Evolutionary conservation across 2,797 vertebrate genomes (phyloP), one percentile per base, ranked within the genome.

Genomic region (Melanotaenia maccullochi): DNA sequence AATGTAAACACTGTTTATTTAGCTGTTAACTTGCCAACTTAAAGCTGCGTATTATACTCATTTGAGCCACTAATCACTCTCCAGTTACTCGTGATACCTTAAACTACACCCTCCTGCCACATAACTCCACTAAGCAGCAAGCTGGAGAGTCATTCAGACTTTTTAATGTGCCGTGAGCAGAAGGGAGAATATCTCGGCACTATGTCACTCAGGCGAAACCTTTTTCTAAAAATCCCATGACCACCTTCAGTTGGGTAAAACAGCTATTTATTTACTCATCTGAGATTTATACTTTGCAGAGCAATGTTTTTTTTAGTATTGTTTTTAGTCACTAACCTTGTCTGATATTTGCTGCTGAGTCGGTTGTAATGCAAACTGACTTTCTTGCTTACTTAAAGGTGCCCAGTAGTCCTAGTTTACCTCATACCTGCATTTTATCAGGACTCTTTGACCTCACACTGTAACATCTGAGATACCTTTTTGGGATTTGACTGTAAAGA

Each of bases 11-110:
- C 60, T 82, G 76, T 86, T 90, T 89, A 82, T 78, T 78, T 81
- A 71, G 75, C 70, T 75, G 85, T 75, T 87, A 80, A 87, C 82
- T 73, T 35, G 59, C 68, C 62, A 79, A 77, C 78, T 82, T 83
- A 78, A 83, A 84, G 73, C 79, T 73, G 68, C 71, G 75, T 64
- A 65, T 60, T 71, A 28, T 32, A 56, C 72, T 85, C 70, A 80
- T 76, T 83, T 58, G 71, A 84, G 73, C 81, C 83, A 73, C 75
- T 87, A 84, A 88, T 87, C 75, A 83, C 84, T 79, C 78, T 89
- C 84, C 62, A 60, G 84, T 85, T 76, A 76, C 85, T 78, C 79
- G 71, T 81, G 68, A 76, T 68, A 76, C 60, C 63, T 76, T 80
- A 62, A 87, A 90, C 77, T 70, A 66, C 68, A 70, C 87, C 81